phyloP scores from a whole-genome alignment of 2,797 vertebrate genomes.

The Rhynchonycteris naso region DNA sequence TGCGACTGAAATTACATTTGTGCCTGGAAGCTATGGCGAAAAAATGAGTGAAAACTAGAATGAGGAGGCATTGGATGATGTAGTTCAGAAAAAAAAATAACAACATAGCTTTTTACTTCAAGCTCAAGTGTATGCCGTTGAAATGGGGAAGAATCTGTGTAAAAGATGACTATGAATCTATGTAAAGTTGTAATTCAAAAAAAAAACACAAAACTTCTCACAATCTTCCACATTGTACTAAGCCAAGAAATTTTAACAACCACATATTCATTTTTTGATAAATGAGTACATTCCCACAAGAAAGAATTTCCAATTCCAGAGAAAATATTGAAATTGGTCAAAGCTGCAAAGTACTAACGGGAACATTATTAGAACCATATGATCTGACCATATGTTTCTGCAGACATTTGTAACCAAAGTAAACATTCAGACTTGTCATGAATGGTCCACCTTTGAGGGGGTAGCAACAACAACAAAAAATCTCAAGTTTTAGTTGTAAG shows the following conservation, averaged over 20 bases:
- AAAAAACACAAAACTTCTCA: conserved; percentile 46
- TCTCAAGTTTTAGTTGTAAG: conserved; percentile 59
- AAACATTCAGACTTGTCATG: conserved; percentile 67
- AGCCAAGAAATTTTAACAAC: conserved; percentile 67
- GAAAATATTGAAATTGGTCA: conserved; percentile 81
- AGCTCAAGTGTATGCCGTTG: neutral
- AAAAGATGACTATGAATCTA: conserved; percentile 30
- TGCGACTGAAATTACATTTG: conserved; percentile 32
- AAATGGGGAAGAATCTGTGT: conserved; percentile 37
- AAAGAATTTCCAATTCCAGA: conserved; percentile 79
- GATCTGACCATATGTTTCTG: conserved; percentile 74
- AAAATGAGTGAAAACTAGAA: conserved; percentile 5
- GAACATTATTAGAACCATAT: conserved; percentile 78
- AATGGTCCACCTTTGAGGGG: conserved; percentile 57
- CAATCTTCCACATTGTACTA: conserved; percentile 46
- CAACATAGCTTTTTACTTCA: neutral
- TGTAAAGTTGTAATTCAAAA: conserved; percentile 51
- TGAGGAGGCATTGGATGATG: neutral
- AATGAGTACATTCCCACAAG: conserved; percentile 79
- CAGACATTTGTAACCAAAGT: conserved; percentile 74
- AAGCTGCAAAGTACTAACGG: conserved; percentile 74
- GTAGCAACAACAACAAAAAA: conserved; percentile 50
- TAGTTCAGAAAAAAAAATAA: conserved; percentile 25
- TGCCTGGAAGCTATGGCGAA: neutral
- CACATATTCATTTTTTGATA: conserved; percentile 76